A percentile compares a stretch with the other conserved stretches of the same genome.
These are phyloP conservation scores for Phrynocephalus versicolor DNA, from an alignment of 2,113 vertebrate species.

Conservation along the genomic window DNA sequence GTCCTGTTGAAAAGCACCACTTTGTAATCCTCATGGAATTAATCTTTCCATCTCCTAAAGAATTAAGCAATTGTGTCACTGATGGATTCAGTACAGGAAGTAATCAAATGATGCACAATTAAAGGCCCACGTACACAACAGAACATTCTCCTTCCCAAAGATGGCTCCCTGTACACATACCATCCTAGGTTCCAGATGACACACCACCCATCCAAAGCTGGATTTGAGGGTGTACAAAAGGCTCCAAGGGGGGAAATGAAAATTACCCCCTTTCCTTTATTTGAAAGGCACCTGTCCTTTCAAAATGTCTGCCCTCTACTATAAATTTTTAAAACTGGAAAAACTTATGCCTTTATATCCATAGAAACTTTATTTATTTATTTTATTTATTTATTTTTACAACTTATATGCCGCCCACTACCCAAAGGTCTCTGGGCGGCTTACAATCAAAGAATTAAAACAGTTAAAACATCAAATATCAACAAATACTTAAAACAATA, in stretches of 20 bases:
- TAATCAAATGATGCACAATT: not conserved
- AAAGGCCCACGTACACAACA: not conserved
- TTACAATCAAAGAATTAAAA: too few relatives aligned
- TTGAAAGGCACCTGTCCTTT: not conserved
- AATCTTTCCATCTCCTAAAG: slow-evolving; percentile 6
- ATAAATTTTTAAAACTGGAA: not conserved
- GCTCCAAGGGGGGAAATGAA: not conserved
- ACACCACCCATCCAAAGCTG: not conserved
- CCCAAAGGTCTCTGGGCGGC: too few relatives aligned
- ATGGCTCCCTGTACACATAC: not conserved
- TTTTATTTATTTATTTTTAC: too few relatives aligned
- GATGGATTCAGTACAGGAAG: not conserved
- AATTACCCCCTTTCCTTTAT: not conserved
- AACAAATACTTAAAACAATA: too few relatives aligned
- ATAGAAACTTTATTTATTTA: too few relatives aligned
- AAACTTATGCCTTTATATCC: not conserved
- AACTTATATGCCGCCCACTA: too few relatives aligned
- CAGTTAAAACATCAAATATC: too few relatives aligned
- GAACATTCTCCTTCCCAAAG: not conserved
- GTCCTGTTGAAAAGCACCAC: not conserved
- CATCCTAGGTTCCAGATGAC: not conserved
- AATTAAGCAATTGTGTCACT: not conserved
- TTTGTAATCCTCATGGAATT: not conserved
- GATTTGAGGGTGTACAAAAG: not conserved
- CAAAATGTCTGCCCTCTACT: not conserved